Evolutionary conservation across 92 coral and sea anemone genomes (phyloP).

Genomic region (Phenganax marumi): DNA sequence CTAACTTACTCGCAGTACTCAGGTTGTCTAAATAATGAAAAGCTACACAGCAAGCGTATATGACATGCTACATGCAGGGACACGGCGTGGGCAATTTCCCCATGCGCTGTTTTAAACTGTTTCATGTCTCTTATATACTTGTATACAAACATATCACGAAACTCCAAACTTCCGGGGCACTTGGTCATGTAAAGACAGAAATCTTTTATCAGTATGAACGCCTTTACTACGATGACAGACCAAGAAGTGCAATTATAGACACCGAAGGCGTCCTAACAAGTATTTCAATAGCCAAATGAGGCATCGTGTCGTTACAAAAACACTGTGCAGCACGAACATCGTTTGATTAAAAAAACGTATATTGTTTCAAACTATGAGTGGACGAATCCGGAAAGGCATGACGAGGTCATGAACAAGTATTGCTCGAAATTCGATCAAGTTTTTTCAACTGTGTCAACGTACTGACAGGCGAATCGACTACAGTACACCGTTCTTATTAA

Average conservation of each 20-base stretch:
- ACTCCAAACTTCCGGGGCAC: conserved; percentile 18
- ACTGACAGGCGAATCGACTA: not conserved
- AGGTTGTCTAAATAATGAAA: not conserved
- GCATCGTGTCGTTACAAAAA: conserved; percentile 24
- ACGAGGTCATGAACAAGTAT: conserved; percentile 12
- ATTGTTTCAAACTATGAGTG: conserved; percentile 27
- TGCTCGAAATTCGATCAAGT: not conserved
- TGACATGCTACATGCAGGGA: not conserved
- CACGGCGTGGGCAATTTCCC: not conserved
- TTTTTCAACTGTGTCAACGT: not conserved
- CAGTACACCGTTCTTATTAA: not conserved
- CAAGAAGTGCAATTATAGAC: conserved; percentile 2
- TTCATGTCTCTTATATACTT: not conserved
- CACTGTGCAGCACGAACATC: conserved; percentile 6
- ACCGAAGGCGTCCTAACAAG: conserved; percentile 4
- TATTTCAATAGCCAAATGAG: not conserved
- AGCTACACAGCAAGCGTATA: not conserved
- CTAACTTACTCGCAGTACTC: not conserved
- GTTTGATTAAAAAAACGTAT: not conserved
- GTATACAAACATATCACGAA: conserved; percentile 7
- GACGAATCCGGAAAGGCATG: not conserved
- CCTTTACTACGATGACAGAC: not conserved
- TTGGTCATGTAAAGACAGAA: conserved; percentile 4
- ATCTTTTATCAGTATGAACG: not conserved
- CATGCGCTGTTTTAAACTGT: not conserved